Evolutionary conservation across 2,888 invertebrate species (phyloP).

Genomic region (Cheilosia impressa): DNA sequence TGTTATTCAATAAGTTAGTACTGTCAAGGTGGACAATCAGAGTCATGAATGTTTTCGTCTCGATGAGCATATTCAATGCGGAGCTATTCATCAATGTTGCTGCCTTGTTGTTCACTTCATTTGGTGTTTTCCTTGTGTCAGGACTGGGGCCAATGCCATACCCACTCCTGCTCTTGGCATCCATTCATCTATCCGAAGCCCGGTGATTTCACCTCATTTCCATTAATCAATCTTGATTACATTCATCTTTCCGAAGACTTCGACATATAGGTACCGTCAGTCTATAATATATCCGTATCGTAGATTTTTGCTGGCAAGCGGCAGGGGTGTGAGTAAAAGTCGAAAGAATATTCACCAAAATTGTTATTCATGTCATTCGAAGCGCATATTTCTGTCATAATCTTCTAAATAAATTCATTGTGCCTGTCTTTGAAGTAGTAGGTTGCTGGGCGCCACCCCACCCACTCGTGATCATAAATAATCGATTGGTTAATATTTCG

Average conservation of each 20-base stretch:
- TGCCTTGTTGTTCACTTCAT: constrained; percentile 57
- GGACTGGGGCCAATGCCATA: background rate
- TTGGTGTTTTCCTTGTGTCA: constrained; percentile 20
- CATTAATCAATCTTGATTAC: constrained; percentile 73
- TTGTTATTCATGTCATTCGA: constrained; percentile 72
- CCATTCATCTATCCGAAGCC: constrained; percentile 38
- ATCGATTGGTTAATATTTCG: constrained; percentile 57
- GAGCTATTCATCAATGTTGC: constrained; percentile 56
- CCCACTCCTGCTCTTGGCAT: background rate
- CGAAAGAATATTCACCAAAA: constrained; percentile 33
- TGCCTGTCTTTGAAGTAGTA: constrained; percentile 59
- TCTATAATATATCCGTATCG: background rate
- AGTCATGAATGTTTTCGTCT: constrained; percentile 51
- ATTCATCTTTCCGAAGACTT: constrained; percentile 45
- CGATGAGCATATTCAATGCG: constrained; percentile 57
- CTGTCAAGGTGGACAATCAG: constrained; percentile 60
- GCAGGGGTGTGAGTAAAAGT: background rate
- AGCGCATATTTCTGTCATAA: constrained; percentile 70
- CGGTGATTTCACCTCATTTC: constrained; percentile 67
- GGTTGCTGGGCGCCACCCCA: constrained; percentile 3
- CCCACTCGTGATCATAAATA: constrained; percentile 47
- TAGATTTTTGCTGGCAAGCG: too few relatives aligned
- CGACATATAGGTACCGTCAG: constrained; percentile 11
- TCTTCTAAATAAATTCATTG: constrained; percentile 70
- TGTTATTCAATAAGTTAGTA: constrained; percentile 45